Conservation (phyloP, 64 coral and sea anemone genomes). For the Platygyra sinensis region DNA sequence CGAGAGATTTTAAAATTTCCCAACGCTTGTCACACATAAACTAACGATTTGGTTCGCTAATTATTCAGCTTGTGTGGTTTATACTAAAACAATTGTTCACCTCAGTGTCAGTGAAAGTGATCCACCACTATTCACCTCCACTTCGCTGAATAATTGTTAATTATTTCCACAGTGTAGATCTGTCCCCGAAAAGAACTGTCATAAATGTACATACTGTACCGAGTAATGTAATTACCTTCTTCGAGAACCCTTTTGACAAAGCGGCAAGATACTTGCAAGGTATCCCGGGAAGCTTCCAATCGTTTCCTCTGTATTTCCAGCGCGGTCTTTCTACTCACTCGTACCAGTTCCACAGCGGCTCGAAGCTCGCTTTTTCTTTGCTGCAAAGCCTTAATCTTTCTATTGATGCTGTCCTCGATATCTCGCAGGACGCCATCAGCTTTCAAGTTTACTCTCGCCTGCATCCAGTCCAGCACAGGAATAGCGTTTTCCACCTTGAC, state of each 20-base stretch:
- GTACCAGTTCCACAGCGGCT: slow-evolving; percentile 49
- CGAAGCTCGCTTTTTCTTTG: slow-evolving; percentile 48
- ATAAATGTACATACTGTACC: too few relatives aligned
- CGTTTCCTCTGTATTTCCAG: slow-evolving; percentile 56
- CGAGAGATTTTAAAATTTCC: too few relatives aligned
- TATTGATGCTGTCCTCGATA: slow-evolving; percentile 57
- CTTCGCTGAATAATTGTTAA: too few relatives aligned
- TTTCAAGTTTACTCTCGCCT: slow-evolving; percentile 52
- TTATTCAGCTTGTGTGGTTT: too few relatives aligned
- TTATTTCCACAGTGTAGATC: too few relatives aligned
- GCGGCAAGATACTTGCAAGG: slow-evolving; percentile 51
- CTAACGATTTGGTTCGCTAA: too few relatives aligned
- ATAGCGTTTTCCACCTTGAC: slow-evolving; percentile 63
- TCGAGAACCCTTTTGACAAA: slow-evolving; percentile 69
- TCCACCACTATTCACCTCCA: too few relatives aligned
- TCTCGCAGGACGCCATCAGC: slow-evolving; percentile 56
- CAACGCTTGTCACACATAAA: too few relatives aligned
- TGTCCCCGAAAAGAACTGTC: too few relatives aligned
- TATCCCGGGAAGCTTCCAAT: slow-evolving; percentile 49
- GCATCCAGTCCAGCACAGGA: slow-evolving; percentile 60
- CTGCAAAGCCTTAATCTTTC: slow-evolving; percentile 57
- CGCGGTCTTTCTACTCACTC: slow-evolving; percentile 52
- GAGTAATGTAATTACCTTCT: slow-evolving; percentile 46
- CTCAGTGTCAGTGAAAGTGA: too few relatives aligned
- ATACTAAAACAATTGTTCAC: too few relatives aligned